Evolutionary conservation across 1,140 invertebrate genomes (phyloP).

Genomic region (Asobara japonica): DNA sequence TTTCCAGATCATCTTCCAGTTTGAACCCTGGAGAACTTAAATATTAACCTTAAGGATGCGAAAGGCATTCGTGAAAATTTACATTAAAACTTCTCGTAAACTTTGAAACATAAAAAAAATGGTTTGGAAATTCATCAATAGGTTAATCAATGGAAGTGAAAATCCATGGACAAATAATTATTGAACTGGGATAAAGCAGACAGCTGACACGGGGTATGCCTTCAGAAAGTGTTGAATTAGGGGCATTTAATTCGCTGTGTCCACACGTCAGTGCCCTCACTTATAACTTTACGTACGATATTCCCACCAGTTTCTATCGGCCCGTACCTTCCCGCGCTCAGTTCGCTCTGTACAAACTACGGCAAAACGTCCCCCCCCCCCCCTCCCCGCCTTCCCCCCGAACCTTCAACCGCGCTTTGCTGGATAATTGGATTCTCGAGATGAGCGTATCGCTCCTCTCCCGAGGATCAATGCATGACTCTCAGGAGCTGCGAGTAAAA

Average conservation of each 20-base stretch:
- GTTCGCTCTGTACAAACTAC: constrained; percentile 37
- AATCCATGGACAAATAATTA: background rate
- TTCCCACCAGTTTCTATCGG: background rate
- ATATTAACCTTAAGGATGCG: too few relatives aligned
- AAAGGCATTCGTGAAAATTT: too few relatives aligned
- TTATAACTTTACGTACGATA: background rate
- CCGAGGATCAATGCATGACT: background rate
- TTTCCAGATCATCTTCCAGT: too few relatives aligned
- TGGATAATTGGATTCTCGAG: constrained; percentile 47
- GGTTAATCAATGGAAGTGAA: background rate
- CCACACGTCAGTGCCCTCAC: constrained; percentile 24
- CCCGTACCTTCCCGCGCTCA: background rate
- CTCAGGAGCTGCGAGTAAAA: background rate
- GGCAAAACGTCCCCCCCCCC: constrained; percentile 33
- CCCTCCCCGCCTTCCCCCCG: constrained; percentile 31
- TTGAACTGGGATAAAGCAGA: background rate
- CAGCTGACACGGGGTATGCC: background rate
- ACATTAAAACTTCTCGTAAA: too few relatives aligned
- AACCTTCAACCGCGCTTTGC: constrained; percentile 40
- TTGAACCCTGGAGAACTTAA: too few relatives aligned
- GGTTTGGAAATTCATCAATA: background rate
- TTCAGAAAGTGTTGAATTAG: constrained; percentile 19
- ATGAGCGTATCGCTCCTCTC: constrained; percentile 34
- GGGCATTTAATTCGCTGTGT: constrained; percentile 43
- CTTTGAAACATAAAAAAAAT: too few relatives aligned